Conservation (phyloP, 2,113 vertebrate genomes). For the Dasypus novemcinctus region DNA sequence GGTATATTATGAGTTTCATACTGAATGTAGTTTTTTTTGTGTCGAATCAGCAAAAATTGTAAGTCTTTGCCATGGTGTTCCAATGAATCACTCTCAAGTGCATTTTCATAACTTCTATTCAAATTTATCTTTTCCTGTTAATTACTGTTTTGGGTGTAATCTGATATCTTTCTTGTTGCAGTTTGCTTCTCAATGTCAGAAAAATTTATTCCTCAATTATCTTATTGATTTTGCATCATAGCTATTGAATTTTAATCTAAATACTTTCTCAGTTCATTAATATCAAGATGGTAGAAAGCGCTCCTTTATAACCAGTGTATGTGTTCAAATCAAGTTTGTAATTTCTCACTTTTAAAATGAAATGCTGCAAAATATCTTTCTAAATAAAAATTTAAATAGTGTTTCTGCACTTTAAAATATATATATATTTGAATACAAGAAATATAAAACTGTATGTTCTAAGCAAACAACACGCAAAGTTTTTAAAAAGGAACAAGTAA, state of each 20-base stretch:
- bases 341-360: conserved; percentile 22
- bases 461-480: no score
- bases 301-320: not conserved
- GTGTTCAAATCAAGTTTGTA: not conserved
- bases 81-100: not conserved
- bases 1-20: not conserved
- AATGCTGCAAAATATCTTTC: not conserved
- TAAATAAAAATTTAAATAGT: not conserved
- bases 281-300: not conserved
- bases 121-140: not conserved
- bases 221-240: not conserved
- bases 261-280: not conserved
- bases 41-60: not conserved
- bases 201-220: not conserved
- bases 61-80: not conserved
- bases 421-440: no score
- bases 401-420: no score
- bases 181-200: not conserved
- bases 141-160: not conserved
- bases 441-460: no score
- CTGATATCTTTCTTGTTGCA: not conserved
- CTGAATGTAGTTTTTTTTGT: not conserved
- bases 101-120: not conserved
- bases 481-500: no score
- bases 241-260: not conserved